Evolutionary conservation across 2,888 invertebrate species (phyloP), one percentile per base, ranked within the genome.

Genomic region (Xestia ashworthii): DNA sequence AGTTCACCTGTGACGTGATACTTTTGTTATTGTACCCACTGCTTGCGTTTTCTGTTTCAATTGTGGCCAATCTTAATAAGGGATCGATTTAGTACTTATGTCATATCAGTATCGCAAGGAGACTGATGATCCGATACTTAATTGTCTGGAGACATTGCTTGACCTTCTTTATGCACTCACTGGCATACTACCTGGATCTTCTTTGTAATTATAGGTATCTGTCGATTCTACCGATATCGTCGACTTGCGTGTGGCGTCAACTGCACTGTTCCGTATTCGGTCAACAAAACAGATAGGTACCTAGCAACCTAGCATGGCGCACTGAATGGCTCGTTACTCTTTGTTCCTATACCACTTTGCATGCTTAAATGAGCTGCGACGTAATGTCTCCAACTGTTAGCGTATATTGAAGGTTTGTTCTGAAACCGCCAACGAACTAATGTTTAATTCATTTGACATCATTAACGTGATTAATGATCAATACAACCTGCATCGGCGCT

Each of bases 401-500:
- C 82, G 86, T 80, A 87, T 81, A 83, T 77, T 78, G 78, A 80
- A 83, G 83, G 82, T 89, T 86, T 87, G 80, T 86, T 87, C 82
- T 76, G 80, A 82, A 85, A 74, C 81, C 76, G 78, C 80, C 81
- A 79, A 68, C 70, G 67, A 82, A 78, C 80, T 81, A 82, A 89
- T 88, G 86, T 89, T 89, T 90, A 88, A 90, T 91, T 89, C 86
- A 91, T 91, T 89, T 90, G 88, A 89, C 89, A 88, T 89, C 89
- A 91, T 91, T 89, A 89, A 70, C 66, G 78, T 91, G 91, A 93
- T 92, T 91, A 90, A 93, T 92, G 89, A 80, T 75, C 80, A 75
- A 79, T 81, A 79, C 71, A 83, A 82, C 83, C 80, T 86, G 89
- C 86, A 78, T 55, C 58, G 60, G 72, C 86, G 85, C 85, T 80